phyloP scores from a whole-genome alignment of 1,140 invertebrate species.

The Chironomus striatipennis region DNA sequence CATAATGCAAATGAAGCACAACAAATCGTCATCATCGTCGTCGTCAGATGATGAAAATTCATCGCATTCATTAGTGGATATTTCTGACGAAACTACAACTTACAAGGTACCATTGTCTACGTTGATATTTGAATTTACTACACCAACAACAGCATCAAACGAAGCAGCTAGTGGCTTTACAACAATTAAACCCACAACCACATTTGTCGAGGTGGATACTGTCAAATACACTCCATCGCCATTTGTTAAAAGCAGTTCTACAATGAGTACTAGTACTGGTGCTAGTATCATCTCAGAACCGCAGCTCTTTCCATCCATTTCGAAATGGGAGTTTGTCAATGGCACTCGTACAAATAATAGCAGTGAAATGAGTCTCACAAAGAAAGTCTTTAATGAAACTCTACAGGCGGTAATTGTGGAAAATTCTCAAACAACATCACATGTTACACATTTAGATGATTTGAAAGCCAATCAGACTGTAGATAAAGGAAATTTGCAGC shows the following conservation, averaged over 20 bases:
- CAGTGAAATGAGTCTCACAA: conserved; percentile 33
- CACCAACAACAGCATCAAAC: background rate
- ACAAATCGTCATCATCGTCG: too few species aligned
- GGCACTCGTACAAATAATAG: conserved; percentile 30
- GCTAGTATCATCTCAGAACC: conserved; percentile 27
- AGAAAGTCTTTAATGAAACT: conserved; percentile 38
- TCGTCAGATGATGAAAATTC: too few species aligned
- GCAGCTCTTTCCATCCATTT: conserved; percentile 36
- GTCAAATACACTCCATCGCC: conserved; percentile 20
- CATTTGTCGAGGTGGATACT: conserved; percentile 22
- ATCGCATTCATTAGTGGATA: background rate
- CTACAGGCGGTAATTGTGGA: conserved; percentile 39
- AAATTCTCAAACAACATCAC: conserved; percentile 34
- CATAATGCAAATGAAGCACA: conserved; percentile 34
- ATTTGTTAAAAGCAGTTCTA: conserved; percentile 26
- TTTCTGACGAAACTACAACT: background rate
- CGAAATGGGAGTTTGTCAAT: conserved; percentile 39
- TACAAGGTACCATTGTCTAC: background rate
- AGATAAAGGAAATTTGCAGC: conserved; percentile 38
- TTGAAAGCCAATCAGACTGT: conserved; percentile 32
- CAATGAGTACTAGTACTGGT: conserved; percentile 24
- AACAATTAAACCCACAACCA: conserved; percentile 20
- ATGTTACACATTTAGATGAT: conserved; percentile 31
- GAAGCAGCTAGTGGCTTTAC: conserved; percentile 26
- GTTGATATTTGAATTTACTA: background rate